Conservation (phyloP, 2,113 vertebrate species). For the Rhinogobius similis region DNA sequence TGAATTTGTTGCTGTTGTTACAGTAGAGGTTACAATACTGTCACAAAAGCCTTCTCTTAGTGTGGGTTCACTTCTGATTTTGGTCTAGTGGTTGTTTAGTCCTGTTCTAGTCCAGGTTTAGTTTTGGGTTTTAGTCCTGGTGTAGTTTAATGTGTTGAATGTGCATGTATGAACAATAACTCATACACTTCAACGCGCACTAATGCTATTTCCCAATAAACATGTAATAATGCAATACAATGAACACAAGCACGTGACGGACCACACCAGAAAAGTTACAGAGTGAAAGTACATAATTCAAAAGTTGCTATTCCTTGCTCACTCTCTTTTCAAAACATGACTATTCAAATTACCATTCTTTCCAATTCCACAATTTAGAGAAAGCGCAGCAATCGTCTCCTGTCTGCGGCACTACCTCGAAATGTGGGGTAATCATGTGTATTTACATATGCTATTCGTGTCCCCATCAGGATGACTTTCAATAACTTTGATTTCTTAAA, state of each 20-base stretch:
- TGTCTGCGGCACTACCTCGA: not conserved
- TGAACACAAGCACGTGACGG: not conserved
- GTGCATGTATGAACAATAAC: too few relatives aligned
- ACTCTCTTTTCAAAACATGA: not conserved
- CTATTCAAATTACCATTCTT: not conserved
- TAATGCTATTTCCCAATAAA: too few relatives aligned
- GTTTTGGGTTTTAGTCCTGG: too few relatives aligned
- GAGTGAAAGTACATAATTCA: not conserved
- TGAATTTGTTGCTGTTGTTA: too few relatives aligned
- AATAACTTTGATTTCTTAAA: constrained; percentile 12
- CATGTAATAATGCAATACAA: not conserved
- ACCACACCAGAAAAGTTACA: not conserved
- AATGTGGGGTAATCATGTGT: not conserved
- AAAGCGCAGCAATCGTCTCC: not conserved
- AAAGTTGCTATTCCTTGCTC: not conserved
- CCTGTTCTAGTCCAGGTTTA: too few relatives aligned
- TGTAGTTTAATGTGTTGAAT: too few relatives aligned
- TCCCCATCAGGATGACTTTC: constrained; percentile 8
- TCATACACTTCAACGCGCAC: too few relatives aligned
- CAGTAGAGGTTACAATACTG: too few relatives aligned
- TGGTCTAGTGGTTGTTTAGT: too few relatives aligned
- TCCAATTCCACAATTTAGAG: not conserved
- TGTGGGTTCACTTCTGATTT: too few relatives aligned
- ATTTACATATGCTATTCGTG: constrained; percentile 9
- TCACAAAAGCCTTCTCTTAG: too few relatives aligned